Conservation (phyloP, 1,140 invertebrate genomes). For the Anthonomus grandis region DNA sequence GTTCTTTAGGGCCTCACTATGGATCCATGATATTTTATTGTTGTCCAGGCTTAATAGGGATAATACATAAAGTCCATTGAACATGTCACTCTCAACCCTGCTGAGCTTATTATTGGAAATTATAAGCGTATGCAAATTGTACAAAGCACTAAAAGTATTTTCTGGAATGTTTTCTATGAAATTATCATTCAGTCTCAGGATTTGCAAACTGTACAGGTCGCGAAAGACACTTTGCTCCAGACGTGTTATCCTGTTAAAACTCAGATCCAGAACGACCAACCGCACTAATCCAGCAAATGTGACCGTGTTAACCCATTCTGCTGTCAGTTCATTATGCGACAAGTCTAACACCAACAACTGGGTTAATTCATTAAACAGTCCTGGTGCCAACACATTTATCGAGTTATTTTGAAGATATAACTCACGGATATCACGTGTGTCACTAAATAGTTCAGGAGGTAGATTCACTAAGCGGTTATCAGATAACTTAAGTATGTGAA, state of each 20-base stretch:
- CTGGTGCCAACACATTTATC: conserved; percentile 80
- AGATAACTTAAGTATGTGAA: conserved; percentile 74
- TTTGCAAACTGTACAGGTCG: conserved; percentile 77
- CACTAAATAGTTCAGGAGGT: conserved; percentile 77
- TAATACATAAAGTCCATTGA: conserved; percentile 74
- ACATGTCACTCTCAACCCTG: conserved; percentile 70
- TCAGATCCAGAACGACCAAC: conserved; percentile 76
- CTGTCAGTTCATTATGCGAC: conserved; percentile 80
- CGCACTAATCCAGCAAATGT: conserved; percentile 80
- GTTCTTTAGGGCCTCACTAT: conserved; percentile 77
- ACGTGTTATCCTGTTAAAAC: conserved; percentile 74
- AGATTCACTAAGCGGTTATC: conserved; percentile 78
- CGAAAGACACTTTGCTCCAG: conserved; percentile 76
- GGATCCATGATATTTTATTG: conserved; percentile 74
- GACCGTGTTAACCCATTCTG: conserved; percentile 82
- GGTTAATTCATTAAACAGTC: conserved; percentile 76
- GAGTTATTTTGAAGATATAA: conserved; percentile 82
- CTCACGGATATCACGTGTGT: conserved; percentile 75
- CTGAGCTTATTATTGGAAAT: conserved; percentile 83
- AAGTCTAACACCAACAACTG: conserved; percentile 80
- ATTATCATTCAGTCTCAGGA: conserved; percentile 79
- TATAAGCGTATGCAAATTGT: conserved; percentile 79
- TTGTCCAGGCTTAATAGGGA: conserved; percentile 79
- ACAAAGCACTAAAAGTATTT: conserved; percentile 75
- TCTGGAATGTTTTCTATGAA: conserved; percentile 75